Evolutionary conservation across 2,113 vertebrate species (phyloP), one percentile per base, ranked within the genome.

Genomic region (Neolamprologus ventralis): DNA sequence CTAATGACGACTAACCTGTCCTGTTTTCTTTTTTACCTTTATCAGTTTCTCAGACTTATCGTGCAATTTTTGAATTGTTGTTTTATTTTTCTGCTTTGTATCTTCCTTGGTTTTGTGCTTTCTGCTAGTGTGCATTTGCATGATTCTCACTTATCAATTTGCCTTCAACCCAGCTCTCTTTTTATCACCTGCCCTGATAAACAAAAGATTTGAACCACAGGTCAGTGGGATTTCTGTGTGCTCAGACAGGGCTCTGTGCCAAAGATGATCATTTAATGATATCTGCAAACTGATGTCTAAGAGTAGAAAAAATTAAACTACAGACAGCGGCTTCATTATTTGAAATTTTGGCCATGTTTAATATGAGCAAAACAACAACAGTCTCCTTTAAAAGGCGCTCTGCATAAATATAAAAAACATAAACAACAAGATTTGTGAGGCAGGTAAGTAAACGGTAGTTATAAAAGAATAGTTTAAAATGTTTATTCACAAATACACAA

Each of bases 221-320:
- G 16, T 63, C 16, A 33, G 65, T 45, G 5, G n/a, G 65, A 42
- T 0, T 71, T 45, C n/a, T 2, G 13, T 73, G 21, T 0, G 0
- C 37, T 21, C 13, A 45, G 65, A 42, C 21, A 16, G 21, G 37
- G 65, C 37, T 73, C 4, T 45, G 3, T 73, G 37, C 37, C 12
- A 16, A 9, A 73, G 65, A 45, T 73, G 21, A 73, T 37, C 37
- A 42, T 21, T 71, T 26, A 26, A 21, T 23, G 8, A 26, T 2
- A 16, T 42, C n/a, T 71, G 35, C 65, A 42, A 40, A 71, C 37
- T 71, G 65, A 71, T 40, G 33, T 40, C 13, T 73, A 73, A 45
- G 21, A 45, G 65, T 3, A 26, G 7, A 73, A 26, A 73, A 26
- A 3, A 23, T 3, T 42, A 0, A 45, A 45, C 68, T 4, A 17